Evolutionary conservation across 2,797 vertebrate species (phyloP).

Genomic region (Monodelphis domestica): DNA sequence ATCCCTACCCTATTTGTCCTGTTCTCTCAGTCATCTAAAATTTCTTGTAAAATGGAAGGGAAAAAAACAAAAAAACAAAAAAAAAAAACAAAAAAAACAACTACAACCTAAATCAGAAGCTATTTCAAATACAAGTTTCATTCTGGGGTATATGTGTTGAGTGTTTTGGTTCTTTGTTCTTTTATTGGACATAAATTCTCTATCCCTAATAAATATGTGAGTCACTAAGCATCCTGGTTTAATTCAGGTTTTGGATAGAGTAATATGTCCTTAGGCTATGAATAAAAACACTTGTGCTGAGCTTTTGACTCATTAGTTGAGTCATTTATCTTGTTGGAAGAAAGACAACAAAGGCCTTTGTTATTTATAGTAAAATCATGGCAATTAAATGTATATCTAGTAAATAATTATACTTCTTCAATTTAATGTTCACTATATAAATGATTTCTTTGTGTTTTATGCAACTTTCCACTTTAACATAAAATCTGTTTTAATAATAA

Average conservation of each 20-base stretch:
- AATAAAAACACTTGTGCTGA: conserved; percentile 15
- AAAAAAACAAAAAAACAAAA: not conserved
- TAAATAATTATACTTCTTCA: conserved; percentile 28
- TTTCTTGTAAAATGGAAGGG: not conserved
- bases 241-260: conserved; percentile 6
- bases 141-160: not conserved
- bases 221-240: not conserved
- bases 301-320: not conserved
- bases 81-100: too few relatives aligned
- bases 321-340: not conserved
- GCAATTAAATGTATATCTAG: conserved; percentile 23
- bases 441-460: conserved; percentile 46
- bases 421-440: conserved; percentile 20
- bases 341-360: not conserved
- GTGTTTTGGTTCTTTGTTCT: not conserved
- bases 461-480: conserved; percentile 18
- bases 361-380: conserved; percentile 42
- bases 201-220: not conserved
- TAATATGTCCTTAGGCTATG: conserved; percentile 28
- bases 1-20: not conserved
- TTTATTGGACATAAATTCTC: not conserved
- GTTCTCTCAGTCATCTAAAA: not conserved
- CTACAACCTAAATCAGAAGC: not conserved
- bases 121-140: not conserved
- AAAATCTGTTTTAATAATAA: not conserved